Base-by-base conservation (phyloP, 2,113 vertebrate species). In the Hippopotamus amphibius region DNA sequence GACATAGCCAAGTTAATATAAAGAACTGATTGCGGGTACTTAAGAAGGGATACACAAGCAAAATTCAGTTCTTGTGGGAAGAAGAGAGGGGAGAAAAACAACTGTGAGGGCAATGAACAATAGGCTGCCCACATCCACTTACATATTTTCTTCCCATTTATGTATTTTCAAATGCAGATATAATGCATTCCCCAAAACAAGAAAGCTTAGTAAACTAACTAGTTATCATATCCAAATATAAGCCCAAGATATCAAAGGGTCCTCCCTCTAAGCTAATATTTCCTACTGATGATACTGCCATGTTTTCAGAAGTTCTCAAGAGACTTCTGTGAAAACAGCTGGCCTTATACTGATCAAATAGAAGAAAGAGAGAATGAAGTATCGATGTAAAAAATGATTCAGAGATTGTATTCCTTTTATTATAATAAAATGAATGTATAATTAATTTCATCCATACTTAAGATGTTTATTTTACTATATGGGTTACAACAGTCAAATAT, bases 241-340 rank as follows among this genome's bases (percentile, higher is more conserved):
- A 53, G 7, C 6, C 37, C 37, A 80, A 11, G 5, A 76, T 55
- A 21, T 28, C 8, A 59, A 77, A 26, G 22, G 24, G 8, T 24
- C 7, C 1, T 72, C 6, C 7, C 5, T 48, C 24, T 61, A 0
- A 26, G 48, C 26, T 50, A 16, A 2, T 7, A 46, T 28, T 37
- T 30, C 11, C 17, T 88, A 65, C 6, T 37, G 26, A 43, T 9
- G 33, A 11, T 13, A 50, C 7, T 3, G 4, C 9, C 17, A 4
- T 57, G 6, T 33, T 37, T 59, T 13, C 24, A 4, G 16, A 10
- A 46, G 59, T 50, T 71, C 66, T 57, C 33, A 37, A 16, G 55
- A 79, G 37, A 41, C 17, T 33, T 88, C 55, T n/a, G 5, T 50
- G 19, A 77, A 74, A 66, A 41, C 24, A 83, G 30, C 66, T n/a